phyloP scores from a whole-genome alignment of 2,113 vertebrate species.

The Lonchura striata region DNA sequence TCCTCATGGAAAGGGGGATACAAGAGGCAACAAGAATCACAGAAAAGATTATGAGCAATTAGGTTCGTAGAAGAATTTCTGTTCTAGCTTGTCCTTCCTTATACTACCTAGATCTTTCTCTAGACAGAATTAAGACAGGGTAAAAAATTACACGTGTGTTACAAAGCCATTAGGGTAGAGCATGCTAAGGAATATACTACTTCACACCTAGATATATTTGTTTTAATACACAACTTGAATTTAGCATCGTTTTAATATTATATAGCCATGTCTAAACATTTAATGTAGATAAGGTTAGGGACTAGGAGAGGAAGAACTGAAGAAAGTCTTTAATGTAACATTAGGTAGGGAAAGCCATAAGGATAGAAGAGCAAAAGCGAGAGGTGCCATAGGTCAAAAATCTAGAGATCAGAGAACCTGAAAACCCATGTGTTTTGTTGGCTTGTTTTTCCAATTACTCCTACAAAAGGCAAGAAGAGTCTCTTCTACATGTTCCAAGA shows the following conservation, averaged over 20 bases:
- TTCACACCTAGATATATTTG: neutral
- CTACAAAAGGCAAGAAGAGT: neutral
- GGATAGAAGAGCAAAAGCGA: neutral
- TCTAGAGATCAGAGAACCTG: neutral
- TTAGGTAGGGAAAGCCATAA: neutral
- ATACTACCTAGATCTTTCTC: neutral
- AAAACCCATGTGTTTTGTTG: neutral
- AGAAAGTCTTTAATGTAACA: neutral
- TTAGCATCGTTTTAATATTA: neutral
- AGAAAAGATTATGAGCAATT: neutral
- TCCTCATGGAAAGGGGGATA: neutral
- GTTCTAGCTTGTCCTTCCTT: neutral
- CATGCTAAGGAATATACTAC: neutral
- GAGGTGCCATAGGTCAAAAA: neutral
- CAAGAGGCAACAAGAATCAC: neutral
- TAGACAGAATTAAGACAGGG: neutral
- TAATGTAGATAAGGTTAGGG: neutral
- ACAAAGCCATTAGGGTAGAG: neutral
- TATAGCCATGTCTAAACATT: neutral
- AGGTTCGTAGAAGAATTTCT: neutral
- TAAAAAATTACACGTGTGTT: fast-evolving
- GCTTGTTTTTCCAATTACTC: neutral
- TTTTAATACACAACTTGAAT: neutral
- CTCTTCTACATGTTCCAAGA: neutral
- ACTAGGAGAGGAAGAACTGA: neutral